Conservation (phyloP, 2,888 invertebrate genomes). For the Sycophila texana region DNA sequence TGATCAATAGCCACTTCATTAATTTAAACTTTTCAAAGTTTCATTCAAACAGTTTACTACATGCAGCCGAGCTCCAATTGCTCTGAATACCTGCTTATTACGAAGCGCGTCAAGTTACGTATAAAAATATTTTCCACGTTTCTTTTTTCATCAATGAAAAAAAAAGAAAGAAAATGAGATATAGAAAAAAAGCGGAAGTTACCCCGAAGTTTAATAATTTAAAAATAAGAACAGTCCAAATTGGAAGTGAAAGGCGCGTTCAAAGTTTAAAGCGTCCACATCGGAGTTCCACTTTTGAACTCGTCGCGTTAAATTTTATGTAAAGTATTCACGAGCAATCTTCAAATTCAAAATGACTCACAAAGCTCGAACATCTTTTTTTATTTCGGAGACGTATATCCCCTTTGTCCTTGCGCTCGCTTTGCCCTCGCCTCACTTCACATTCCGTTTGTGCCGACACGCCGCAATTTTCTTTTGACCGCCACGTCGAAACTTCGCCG, state of each 20-base stretch:
- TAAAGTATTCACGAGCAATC: background rate
- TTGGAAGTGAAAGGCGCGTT: background rate
- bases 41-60: background rate
- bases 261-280: background rate
- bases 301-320: background rate
- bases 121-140: background rate
- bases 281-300: background rate
- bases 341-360: background rate
- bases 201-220: too few species aligned
- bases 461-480: too few species aligned
- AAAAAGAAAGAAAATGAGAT: background rate
- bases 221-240: background rate
- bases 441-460: too few species aligned
- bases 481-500: too few species aligned
- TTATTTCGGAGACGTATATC: too few species aligned
- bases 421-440: too few species aligned
- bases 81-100: too few species aligned
- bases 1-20: background rate
- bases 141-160: background rate
- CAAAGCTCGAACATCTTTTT: background rate
- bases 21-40: conserved; percentile 38
- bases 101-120: too few species aligned
- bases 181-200: background rate
- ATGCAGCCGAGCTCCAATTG: too few species aligned
- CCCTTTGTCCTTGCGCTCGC: too few species aligned